A percentile compares a stretch with the other conserved stretches of the same genome.
Evolutionary conservation across 1,140 invertebrate genomes (phyloP).

Genomic region (Drosophila virilis): DNA sequence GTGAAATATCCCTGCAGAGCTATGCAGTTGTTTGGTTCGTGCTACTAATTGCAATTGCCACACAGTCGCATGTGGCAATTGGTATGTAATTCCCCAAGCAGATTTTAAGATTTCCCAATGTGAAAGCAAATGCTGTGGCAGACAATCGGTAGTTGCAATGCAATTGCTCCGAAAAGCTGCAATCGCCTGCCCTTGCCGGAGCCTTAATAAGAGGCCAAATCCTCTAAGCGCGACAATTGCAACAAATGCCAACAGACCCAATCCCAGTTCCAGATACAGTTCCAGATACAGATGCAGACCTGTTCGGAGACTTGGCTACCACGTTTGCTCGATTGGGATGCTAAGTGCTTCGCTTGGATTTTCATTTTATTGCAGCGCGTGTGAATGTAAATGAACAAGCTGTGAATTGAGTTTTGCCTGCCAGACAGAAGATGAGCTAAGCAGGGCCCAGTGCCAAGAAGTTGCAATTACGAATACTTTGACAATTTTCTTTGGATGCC

Average conservation of each 20-base stretch:
- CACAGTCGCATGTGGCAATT: neutral
- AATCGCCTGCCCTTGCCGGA: slow-evolving; percentile 3
- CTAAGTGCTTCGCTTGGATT: slow-evolving; percentile 43
- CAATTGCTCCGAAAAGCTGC: neutral
- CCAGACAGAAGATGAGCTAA: neutral
- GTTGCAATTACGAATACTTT: slow-evolving; percentile 62
- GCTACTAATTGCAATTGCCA: neutral
- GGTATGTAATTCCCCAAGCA: slow-evolving; percentile 1
- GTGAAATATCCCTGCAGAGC: no score
- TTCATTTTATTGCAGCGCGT: slow-evolving; percentile 53
- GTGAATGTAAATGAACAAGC: slow-evolving; percentile 39
- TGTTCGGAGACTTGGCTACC: neutral
- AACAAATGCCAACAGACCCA: slow-evolving; percentile 1
- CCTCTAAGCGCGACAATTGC: slow-evolving; percentile 30
- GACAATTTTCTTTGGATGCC: slow-evolving; percentile 35
- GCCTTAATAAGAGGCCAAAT: slow-evolving; percentile 32
- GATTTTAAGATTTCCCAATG: neutral
- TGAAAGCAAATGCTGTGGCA: neutral
- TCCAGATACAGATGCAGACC: neutral
- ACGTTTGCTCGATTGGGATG: neutral
- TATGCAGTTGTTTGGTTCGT: neutral
- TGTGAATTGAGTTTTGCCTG: neutral
- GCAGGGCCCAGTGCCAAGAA: neutral
- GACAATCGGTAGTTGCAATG: slow-evolving; percentile 4
- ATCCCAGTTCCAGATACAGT: neutral